phyloP scores from a whole-genome alignment of 2,797 vertebrate genomes.

The Cetoscarus ocellatus region DNA sequence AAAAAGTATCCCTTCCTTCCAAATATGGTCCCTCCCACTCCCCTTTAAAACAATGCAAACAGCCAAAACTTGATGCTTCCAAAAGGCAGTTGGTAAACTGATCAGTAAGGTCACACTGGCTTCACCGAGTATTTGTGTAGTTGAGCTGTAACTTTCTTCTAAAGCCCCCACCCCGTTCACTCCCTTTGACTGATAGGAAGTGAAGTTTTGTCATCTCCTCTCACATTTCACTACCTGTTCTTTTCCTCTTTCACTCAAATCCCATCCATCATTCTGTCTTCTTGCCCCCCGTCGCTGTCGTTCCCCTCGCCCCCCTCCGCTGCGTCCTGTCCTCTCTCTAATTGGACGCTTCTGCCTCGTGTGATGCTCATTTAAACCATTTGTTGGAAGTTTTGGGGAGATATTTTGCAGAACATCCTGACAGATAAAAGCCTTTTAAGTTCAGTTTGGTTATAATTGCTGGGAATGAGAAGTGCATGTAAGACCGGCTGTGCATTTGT shows the following conservation, averaged over 20 bases:
- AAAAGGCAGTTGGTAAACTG: no score
- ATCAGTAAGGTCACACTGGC: no score
- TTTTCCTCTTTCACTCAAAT: constrained; percentile 54
- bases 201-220: constrained; percentile 64
- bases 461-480: constrained; percentile 8
- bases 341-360: constrained; percentile 30
- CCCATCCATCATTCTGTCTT: constrained; percentile 31
- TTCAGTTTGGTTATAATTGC: constrained; percentile 15
- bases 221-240: constrained; percentile 49
- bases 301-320: constrained; percentile 21
- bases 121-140: no score
- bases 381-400: constrained; percentile 39
- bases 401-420: constrained; percentile 39
- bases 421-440: constrained; percentile 37
- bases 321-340: constrained; percentile 23
- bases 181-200: constrained; percentile 53
- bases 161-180: neutral
- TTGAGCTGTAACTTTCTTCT: neutral
- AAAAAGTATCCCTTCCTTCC: no score
- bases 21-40: no score
- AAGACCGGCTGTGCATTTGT: constrained; percentile 8
- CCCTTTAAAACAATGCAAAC: no score
- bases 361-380: constrained; percentile 44
- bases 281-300: neutral
- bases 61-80: no score